Evolutionary conservation across 53 echinoderm and acorn worm genomes (phyloP).

Genomic region (Hippasteria phrygiana): DNA sequence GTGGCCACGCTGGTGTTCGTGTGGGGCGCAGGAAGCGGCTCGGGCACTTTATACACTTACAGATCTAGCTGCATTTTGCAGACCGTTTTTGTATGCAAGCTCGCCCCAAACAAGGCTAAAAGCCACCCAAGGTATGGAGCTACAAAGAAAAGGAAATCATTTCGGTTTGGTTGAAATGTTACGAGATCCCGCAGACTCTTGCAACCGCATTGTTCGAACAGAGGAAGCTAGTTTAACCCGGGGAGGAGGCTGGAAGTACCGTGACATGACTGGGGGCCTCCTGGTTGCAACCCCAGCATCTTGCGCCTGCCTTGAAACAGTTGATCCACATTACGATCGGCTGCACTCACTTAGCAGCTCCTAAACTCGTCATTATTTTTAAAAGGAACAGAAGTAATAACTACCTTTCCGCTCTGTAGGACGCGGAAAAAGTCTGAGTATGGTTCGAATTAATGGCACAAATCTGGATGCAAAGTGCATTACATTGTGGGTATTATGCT

Average conservation of each 20-base stretch:
- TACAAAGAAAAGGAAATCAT: too few relatives aligned
- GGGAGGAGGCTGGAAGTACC: background rate
- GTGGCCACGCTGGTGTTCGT: background rate
- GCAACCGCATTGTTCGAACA: background rate
- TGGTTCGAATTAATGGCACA: background rate
- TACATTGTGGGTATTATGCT: background rate
- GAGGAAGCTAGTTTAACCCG: background rate
- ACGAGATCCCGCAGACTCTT: too few relatives aligned
- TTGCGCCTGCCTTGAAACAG: background rate
- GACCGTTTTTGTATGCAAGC: too few relatives aligned
- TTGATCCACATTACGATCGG: background rate
- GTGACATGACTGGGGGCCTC: background rate
- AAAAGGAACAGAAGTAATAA: slow-evolving; percentile 18
- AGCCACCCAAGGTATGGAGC: too few relatives aligned
- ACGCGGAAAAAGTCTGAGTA: background rate
- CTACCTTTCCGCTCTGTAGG: background rate
- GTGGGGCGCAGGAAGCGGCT: background rate
- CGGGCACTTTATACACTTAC: too few relatives aligned
- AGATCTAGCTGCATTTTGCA: too few relatives aligned
- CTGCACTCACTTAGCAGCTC: slow-evolving; percentile 12
- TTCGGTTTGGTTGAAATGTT: too few relatives aligned
- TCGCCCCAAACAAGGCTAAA: too few relatives aligned
- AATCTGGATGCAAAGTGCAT: background rate
- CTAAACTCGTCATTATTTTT: background rate
- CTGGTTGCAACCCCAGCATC: background rate